These are phyloP conservation scores for Diaperis boleti DNA, from an alignment of 2,888 invertebrate genomes.

Conservation along the genomic window DNA sequence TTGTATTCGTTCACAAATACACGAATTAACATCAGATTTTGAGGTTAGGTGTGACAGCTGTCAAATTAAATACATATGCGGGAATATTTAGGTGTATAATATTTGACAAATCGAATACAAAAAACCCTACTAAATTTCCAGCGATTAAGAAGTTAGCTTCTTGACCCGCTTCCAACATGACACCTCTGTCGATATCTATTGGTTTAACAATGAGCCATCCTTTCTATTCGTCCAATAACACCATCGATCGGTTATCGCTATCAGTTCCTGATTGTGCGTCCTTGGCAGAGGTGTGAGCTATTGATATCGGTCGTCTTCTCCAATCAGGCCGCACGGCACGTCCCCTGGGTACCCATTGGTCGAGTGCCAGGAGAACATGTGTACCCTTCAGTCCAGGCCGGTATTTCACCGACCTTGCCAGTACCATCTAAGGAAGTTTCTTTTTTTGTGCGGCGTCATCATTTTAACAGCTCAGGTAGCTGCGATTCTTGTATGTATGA, in stretches of 20 bases:
- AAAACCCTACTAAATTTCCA: too few relatives aligned
- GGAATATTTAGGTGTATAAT: too few relatives aligned
- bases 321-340: slow-evolving; percentile 53
- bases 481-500: slow-evolving; percentile 15
- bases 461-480: slow-evolving; percentile 16
- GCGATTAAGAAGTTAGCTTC: neutral
- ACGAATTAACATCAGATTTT: too few relatives aligned
- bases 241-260: slow-evolving; percentile 39
- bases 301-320: slow-evolving; percentile 54
- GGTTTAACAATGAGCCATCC: neutral
- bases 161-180: neutral
- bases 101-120: too few relatives aligned
- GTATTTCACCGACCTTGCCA: slow-evolving; percentile 46
- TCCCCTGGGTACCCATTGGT: slow-evolving; percentile 55
- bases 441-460: slow-evolving; percentile 12
- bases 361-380: slow-evolving; percentile 45
- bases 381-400: slow-evolving; percentile 46
- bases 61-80: too few relatives aligned
- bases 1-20: too few relatives aligned
- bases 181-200: neutral
- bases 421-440: slow-evolving; percentile 4
- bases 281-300: slow-evolving; percentile 54
- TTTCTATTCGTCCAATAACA: slow-evolving; percentile 26
- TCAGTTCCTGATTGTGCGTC: slow-evolving; percentile 36
- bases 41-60: too few relatives aligned